A percentile compares a stretch with the other conserved stretches of the same genome.
Evolutionary conservation across 2,797 vertebrate species (phyloP).

Genomic region (Anas bahamensis): DNA sequence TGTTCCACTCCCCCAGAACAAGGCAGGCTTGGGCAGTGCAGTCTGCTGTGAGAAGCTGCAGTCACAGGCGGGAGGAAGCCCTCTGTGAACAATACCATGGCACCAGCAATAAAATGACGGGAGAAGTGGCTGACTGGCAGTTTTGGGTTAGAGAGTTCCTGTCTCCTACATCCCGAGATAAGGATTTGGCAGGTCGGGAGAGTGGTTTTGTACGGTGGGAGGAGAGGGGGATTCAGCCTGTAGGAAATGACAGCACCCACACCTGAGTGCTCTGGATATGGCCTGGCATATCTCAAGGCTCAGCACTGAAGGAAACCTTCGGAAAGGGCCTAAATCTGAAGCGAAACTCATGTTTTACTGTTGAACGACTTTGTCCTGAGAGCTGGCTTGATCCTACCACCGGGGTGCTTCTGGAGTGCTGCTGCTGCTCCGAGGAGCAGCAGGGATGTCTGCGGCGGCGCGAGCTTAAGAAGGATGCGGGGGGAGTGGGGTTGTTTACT

Average conservation of each 20-base stretch:
- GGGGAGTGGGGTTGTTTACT: background rate
- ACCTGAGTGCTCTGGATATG: background rate
- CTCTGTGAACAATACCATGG: background rate
- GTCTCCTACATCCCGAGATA: background rate
- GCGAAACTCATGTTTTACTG: background rate
- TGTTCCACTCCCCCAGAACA: background rate
- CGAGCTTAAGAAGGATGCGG: background rate
- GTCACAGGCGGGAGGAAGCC: background rate
- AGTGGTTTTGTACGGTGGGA: background rate
- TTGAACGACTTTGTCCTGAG: background rate
- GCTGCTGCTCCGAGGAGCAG: background rate
- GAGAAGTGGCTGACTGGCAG: background rate
- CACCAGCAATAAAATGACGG: background rate
- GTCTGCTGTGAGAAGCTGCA: background rate
- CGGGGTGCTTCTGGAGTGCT: background rate
- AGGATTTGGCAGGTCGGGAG: background rate
- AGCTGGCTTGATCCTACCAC: background rate
- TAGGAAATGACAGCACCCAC: background rate
- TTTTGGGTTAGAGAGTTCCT: background rate
- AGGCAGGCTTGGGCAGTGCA: fast-evolving
- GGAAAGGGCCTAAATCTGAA: background rate
- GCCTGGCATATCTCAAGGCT: background rate
- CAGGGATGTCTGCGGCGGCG: too few relatives aligned
- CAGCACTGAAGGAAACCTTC: background rate
- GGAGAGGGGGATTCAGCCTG: background rate